These are phyloP conservation scores for Madoqua kirkii DNA, from an alignment of 2,113 vertebrate species.

Conservation along the genomic window DNA sequence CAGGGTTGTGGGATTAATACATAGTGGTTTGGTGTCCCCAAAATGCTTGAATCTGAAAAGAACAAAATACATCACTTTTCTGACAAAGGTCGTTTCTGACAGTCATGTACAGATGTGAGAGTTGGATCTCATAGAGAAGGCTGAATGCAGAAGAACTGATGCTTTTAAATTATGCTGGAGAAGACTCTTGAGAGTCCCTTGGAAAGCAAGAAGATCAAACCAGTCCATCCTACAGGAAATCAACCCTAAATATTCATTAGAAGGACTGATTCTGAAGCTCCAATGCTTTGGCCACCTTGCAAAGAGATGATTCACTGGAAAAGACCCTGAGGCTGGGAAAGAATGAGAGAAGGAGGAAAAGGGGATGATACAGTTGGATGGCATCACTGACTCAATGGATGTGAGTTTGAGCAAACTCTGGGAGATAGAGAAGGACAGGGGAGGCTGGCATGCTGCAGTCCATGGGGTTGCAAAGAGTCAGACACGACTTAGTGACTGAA, in stretches of 20 bases:
- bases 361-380: background rate
- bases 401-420: background rate
- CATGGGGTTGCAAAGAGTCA: background rate
- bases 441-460: background rate
- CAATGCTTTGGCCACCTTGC: background rate
- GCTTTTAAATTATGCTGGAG: background rate
- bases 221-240: background rate
- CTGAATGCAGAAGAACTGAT: background rate
- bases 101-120: background rate
- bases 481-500: background rate
- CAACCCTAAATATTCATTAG: background rate
- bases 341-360: background rate
- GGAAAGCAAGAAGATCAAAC: background rate
- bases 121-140: background rate
- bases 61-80: background rate
- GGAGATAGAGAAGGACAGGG: background rate
- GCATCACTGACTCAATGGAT: background rate
- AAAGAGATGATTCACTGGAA: background rate
- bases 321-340: background rate
- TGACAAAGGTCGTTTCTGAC: background rate
- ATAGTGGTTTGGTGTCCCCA: background rate
- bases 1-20: background rate
- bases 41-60: background rate
- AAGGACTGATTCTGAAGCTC: background rate
- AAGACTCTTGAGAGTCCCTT: background rate